Percentiles rank a stretch among this genome's conserved stretches.
Conservation (phyloP, 2,888 invertebrate species). For the Amiota mariae region DNA sequence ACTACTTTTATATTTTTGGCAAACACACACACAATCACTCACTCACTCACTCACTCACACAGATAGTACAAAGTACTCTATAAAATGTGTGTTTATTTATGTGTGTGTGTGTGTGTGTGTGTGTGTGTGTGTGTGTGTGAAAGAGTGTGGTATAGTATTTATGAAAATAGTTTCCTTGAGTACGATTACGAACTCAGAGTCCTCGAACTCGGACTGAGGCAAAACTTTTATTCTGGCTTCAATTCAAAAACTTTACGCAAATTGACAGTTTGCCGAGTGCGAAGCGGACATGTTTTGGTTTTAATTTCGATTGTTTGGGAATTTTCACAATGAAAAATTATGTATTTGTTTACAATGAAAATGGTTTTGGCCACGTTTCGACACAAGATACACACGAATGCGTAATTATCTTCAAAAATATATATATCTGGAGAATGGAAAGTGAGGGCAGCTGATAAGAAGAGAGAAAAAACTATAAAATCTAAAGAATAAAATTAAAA, state of each 20-base stretch:
- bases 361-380: constrained; percentile 27
- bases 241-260: constrained; percentile 58
- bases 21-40: constrained; percentile 24
- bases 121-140: too few relatives aligned
- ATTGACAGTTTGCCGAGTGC: constrained; percentile 58
- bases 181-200: not conserved
- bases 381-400: constrained; percentile 49
- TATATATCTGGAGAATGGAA: not conserved
- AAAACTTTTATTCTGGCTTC: too few relatives aligned
- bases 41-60: too few relatives aligned
- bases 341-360: constrained; percentile 31
- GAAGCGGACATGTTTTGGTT: constrained; percentile 49
- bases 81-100: too few relatives aligned
- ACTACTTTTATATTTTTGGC: constrained; percentile 19
- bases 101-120: too few relatives aligned
- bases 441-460: too few relatives aligned
- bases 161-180: constrained; percentile 59
- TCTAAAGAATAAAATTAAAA: not conserved
- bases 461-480: not conserved
- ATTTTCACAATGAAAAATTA: constrained; percentile 27
- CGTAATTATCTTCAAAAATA: constrained; percentile 21
- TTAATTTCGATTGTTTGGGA: constrained; percentile 54
- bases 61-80: constrained; percentile 32
- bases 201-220: not conserved
- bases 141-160: constrained; percentile 35